Evolutionary conservation across 2,113 vertebrate species (phyloP).

Genomic region (Ailuropoda melanoleuca): DNA sequence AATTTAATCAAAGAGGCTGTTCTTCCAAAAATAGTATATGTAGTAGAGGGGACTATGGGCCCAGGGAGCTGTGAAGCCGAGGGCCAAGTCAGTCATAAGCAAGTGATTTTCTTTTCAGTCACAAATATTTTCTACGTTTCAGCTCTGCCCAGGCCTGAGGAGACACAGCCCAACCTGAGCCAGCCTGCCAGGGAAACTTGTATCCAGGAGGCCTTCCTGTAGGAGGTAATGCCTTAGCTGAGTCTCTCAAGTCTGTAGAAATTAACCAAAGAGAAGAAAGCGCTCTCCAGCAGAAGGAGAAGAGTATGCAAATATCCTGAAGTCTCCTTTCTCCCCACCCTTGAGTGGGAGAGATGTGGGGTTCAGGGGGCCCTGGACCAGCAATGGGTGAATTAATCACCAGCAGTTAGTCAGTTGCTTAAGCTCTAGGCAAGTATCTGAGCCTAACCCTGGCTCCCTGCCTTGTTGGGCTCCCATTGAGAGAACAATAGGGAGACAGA

Average conservation of each 20-base stretch:
- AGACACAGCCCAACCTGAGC: background rate
- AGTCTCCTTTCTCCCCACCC: background rate
- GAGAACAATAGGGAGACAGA: background rate
- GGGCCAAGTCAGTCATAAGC: background rate
- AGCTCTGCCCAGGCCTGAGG: background rate
- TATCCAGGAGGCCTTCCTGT: background rate
- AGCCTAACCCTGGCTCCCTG: background rate
- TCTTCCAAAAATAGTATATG: background rate
- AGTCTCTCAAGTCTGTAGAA: background rate
- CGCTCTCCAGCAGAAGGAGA: background rate
- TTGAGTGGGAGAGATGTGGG: background rate
- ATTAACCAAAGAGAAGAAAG: background rate
- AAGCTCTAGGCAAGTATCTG: background rate
- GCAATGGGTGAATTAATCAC: background rate
- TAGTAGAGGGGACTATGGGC: background rate
- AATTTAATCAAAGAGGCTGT: background rate
- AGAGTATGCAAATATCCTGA: background rate
- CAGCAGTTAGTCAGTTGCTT: background rate
- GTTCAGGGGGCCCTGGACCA: background rate
- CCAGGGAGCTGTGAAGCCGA: background rate
- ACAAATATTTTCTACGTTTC: background rate
- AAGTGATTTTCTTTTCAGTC: background rate
- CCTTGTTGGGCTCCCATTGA: background rate
- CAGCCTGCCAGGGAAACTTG: background rate
- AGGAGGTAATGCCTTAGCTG: background rate